Evolutionary conservation across 2,797 vertebrate species (phyloP), one percentile per base, ranked within the genome.

Genomic region (Sebastes vulpes): DNA sequence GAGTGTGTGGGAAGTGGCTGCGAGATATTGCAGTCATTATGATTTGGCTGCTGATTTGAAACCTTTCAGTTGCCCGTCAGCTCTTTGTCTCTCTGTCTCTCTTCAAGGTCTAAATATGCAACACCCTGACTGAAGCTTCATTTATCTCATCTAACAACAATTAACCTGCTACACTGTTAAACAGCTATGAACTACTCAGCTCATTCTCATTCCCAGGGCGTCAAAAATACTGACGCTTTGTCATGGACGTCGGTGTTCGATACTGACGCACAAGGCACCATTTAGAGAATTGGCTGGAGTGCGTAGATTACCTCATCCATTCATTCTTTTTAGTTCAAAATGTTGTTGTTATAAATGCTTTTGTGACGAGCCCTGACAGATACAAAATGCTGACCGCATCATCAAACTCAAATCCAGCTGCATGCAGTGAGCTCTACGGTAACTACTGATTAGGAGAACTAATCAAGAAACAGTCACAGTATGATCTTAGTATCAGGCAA

Each of bases 11-110:
- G 31, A 65, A 26, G 29, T 59, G 26, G 35, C 64, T 63, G 46
- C 38, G 10, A 48, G 31, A 68, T 54, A 66, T 46, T 81, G 46
- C 6, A 25, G 50, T 78, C 32, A 53, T 58, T 54, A 71, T 65
- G 64, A 54, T 64, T 58, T 61, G 65, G 38, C 3, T 53, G 42
- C 64, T 66, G 25, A 64, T 79, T 48, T 81, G 57, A 77, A 59
- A 72, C 21, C 32, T 5, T 54, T 11, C 20, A 21, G n/a, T 52
- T 52, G n/a, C 50, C 18, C 3, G 0, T 32, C 29, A 20, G 57
- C 16, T 48, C 6, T 48, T 46, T 48, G 31, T 54, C 29, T 56
- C 21, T 69, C 26, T 28, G 32, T 53, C 9, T 57, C n/a, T 52
- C 16, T 66, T 50, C 66, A 18, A 77, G 57, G 48, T 70, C 48